These are phyloP conservation scores for Potamilus streckersoni DNA, from an alignment of 1,140 invertebrate genomes.

Conservation along the genomic window DNA sequence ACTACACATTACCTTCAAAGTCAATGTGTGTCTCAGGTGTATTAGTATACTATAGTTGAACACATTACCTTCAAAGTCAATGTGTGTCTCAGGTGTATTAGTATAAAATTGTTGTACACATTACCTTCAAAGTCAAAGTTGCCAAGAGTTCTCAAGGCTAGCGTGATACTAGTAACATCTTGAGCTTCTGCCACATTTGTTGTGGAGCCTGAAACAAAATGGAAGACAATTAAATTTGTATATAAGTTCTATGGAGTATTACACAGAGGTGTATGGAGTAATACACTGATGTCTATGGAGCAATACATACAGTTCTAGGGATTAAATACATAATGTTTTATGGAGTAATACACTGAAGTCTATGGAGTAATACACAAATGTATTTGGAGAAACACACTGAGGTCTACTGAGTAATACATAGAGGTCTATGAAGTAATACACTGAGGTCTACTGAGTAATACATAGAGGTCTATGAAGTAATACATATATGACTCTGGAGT, in stretches of 20 bases:
- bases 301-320: too few species aligned
- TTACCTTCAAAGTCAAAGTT: slow-evolving; percentile 94
- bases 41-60: not conserved
- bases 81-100: too few species aligned
- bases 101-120: slow-evolving; percentile 1
- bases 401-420: not conserved
- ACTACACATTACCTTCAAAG: too few species aligned
- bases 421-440: too few species aligned
- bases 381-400: not conserved
- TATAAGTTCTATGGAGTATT: not conserved
- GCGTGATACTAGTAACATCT: slow-evolving; percentile 86
- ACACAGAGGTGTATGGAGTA: too few species aligned
- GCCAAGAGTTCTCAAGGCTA: slow-evolving; percentile 93
- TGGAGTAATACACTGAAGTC: not conserved
- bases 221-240: not conserved
- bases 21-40: too few species aligned
- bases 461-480: not conserved
- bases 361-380: not conserved
- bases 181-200: slow-evolving; percentile 69
- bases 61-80: slow-evolving; percentile 63
- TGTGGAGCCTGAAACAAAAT: slow-evolving; percentile 43
- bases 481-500: not conserved
- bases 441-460: not conserved
- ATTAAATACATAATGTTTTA: not conserved
- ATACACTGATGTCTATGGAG: not conserved